These are phyloP conservation scores for Diarsia brunnea DNA, from an alignment of 2,888 invertebrate genomes.

Conservation along the genomic window DNA sequence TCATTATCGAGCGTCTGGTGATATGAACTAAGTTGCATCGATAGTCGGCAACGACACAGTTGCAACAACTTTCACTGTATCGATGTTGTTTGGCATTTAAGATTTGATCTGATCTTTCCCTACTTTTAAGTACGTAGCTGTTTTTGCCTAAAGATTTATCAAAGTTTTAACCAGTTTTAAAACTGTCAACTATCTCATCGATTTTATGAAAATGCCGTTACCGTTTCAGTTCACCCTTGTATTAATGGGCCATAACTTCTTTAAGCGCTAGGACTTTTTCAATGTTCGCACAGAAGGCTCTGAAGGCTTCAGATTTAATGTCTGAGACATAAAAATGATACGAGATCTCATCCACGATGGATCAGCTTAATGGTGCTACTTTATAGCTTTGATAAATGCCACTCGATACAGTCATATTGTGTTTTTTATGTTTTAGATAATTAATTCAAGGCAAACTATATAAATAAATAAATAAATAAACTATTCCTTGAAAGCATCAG, in stretches of 20 bases:
- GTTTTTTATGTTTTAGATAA: slow-evolving; percentile 60
- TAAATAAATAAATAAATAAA: too few relatives aligned
- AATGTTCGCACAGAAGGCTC: slow-evolving; percentile 56
- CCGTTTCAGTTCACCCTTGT: slow-evolving; percentile 35
- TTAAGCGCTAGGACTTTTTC: slow-evolving; percentile 50
- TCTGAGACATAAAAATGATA: slow-evolving; percentile 74
- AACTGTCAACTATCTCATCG: slow-evolving; percentile 32
- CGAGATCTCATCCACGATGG: slow-evolving; percentile 67
- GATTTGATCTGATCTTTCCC: slow-evolving; percentile 2
- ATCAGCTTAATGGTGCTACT: slow-evolving; percentile 71
- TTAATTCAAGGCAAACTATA: slow-evolving; percentile 3
- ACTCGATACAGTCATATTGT: slow-evolving; percentile 72
- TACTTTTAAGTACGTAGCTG: neutral
- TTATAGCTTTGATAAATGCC: slow-evolving; percentile 75
- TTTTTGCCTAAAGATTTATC: neutral
- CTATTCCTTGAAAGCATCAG: neutral
- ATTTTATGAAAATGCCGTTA: slow-evolving; percentile 36
- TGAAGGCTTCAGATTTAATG: slow-evolving; percentile 66
- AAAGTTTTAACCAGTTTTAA: slow-evolving; percentile 22
- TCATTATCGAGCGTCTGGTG: slow-evolving; percentile 70
- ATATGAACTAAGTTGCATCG: slow-evolving; percentile 61
- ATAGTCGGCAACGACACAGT: slow-evolving; percentile 29
- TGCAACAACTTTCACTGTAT: slow-evolving; percentile 36
- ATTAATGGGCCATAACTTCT: slow-evolving; percentile 61
- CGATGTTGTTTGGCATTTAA: neutral